These are phyloP conservation scores for Halichoeres trimaculatus DNA, from an alignment of 2,113 vertebrate genomes.

Conservation along the genomic window DNA sequence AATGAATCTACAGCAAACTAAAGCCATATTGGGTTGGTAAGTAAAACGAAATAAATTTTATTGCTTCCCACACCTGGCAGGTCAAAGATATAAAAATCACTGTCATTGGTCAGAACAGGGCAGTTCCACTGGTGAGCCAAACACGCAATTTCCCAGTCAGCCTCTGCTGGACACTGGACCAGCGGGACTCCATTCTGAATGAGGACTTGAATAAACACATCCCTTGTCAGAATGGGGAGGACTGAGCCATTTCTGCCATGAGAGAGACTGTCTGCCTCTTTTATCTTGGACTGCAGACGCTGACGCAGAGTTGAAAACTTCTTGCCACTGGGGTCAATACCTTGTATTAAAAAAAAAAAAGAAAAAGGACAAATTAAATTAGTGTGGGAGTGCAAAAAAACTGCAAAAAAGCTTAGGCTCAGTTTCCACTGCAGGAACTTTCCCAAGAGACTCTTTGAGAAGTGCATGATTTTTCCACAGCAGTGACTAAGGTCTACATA, in stretches of 20 bases:
- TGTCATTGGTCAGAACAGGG: slow-evolving; percentile 92
- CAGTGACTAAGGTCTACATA: no score
- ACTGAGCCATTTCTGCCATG: slow-evolving; percentile 82
- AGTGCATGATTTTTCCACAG: background rate
- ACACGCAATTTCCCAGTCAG: slow-evolving; percentile 91
- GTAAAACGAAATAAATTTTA: background rate
- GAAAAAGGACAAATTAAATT: no score
- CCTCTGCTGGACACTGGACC: slow-evolving; percentile 91
- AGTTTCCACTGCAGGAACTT: background rate
- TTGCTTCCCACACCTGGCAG: slow-evolving; percentile 80
- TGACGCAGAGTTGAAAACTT: slow-evolving; percentile 88
- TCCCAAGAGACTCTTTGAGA: background rate
- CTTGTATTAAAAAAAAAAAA: slow-evolving; percentile 50
- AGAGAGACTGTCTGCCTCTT: slow-evolving; percentile 82
- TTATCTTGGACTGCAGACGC: slow-evolving; percentile 87
- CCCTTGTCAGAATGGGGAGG: slow-evolving; percentile 86
- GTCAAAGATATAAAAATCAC: slow-evolving; percentile 95
- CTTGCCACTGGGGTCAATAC: slow-evolving; percentile 89
- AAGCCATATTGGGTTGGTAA: background rate
- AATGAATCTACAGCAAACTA: background rate
- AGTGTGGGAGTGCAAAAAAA: background rate
- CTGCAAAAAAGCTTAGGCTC: background rate
- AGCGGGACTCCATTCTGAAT: slow-evolving; percentile 83
- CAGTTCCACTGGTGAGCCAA: slow-evolving; percentile 92
- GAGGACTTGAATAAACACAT: slow-evolving; percentile 90